Conservation (phyloP, 2,888 invertebrate genomes). For the Linnaemya tessellans region DNA sequence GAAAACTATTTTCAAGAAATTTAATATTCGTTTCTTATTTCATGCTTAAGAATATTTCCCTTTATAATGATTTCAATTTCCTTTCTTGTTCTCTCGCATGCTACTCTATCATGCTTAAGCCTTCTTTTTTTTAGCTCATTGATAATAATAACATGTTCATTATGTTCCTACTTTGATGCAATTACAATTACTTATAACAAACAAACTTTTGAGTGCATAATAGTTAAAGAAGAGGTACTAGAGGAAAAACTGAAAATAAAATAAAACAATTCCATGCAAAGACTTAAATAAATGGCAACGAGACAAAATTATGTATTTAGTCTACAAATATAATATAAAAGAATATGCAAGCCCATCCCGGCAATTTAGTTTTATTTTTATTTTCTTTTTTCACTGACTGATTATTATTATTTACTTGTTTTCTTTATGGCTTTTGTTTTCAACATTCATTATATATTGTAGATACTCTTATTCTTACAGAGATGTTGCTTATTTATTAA, state of each 20-base stretch:
- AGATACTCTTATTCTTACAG: constrained; percentile 12
- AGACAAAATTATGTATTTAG: constrained; percentile 58
- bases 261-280: neutral
- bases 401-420: constrained; percentile 2
- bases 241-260: neutral
- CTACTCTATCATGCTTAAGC: constrained; percentile 19
- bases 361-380: constrained; percentile 19
- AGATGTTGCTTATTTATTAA: constrained; percentile 46
- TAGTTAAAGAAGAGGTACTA: constrained; percentile 15
- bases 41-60: constrained; percentile 17
- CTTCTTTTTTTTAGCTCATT: constrained; percentile 53
- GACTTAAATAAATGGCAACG: constrained; percentile 44
- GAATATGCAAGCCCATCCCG: constrained; percentile 48
- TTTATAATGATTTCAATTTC: constrained; percentile 47
- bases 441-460: constrained; percentile 47
- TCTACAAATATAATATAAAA: constrained; percentile 35
- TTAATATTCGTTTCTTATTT: constrained; percentile 56
- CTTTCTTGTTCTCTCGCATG: neutral
- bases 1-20: constrained; percentile 42
- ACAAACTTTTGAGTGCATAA: constrained; percentile 46
- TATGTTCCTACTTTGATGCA: constrained; percentile 64
- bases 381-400: neutral
- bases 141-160: constrained; percentile 68
- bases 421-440: constrained; percentile 42
- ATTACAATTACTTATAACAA: constrained; percentile 69